phyloP scores from a whole-genome alignment of 2,113 vertebrate species.

The Prunella fulvescens region DNA sequence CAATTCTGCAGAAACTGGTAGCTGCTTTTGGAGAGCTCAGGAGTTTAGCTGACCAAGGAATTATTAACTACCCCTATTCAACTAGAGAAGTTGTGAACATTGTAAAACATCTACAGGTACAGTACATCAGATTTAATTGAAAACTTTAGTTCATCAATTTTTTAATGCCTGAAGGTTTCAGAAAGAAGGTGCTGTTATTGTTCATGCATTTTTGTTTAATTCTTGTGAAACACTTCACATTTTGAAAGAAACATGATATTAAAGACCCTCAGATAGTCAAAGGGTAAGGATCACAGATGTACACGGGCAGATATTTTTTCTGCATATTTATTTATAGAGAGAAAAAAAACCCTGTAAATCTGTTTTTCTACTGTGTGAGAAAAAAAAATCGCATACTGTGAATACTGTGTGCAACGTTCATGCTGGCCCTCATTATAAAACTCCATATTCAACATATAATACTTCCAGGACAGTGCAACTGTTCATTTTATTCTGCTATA shows the following conservation, averaged over 20 bases:
- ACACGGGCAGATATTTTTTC: not conserved
- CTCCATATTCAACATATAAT: not conserved
- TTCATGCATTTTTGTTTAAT: not conserved
- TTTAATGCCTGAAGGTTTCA: not conserved
- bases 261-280: not conserved
- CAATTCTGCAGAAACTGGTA: slow-evolving; percentile 86
- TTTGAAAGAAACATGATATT: not conserved
- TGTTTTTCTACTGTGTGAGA: not conserved
- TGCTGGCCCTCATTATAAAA: not conserved
- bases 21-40: slow-evolving; percentile 93
- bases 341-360: rapidly evolving
- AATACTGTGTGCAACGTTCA: not conserved
- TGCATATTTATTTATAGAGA: not conserved
- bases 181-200: not conserved
- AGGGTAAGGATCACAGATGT: not conserved
- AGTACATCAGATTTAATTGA: not conserved
- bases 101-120: slow-evolving; percentile 95
- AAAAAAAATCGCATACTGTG: not conserved
- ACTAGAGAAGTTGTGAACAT: slow-evolving; percentile 97
- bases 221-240: not conserved
- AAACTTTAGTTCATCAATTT: not conserved
- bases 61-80: slow-evolving; percentile 96
- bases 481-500: not conserved
- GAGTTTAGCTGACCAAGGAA: slow-evolving; percentile 91
- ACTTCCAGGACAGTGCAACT: not conserved